Evolutionary conservation across 2,113 vertebrate species (phyloP), one percentile per base, ranked within the genome.

Genomic region (Athene cunicularia): DNA sequence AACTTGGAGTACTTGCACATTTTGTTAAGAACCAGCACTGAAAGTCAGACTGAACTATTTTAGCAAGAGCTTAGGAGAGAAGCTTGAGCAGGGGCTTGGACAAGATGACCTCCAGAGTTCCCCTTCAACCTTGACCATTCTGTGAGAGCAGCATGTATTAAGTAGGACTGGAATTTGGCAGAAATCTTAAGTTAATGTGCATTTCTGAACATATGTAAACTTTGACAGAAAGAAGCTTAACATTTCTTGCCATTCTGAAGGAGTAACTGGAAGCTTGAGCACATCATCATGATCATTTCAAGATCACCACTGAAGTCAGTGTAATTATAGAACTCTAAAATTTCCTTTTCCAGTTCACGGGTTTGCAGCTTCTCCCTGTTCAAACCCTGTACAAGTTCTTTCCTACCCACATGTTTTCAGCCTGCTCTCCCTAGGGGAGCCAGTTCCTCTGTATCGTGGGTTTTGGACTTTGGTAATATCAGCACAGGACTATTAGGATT

Each of bases 371-470:
- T n/a, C 68, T 19, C 79, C 73, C 62, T 50, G 3, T 19, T 60
- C 56, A 47, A 17, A 7, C 39, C 50, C 55, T 55, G n/a, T 11
- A 4, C 39, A 37, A 18, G 23, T 28, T 80, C 56, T 66, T 77
- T 28, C 41, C 37, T 22, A 5, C 23, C 39, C 7, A 0, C 0
- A 10, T 49, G 47, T 11, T 79, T 26, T 14, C 63, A 81, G 79
- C 55, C 52, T 23, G 43, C 0, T 14, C 24, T 74, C 63, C 30
- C 19, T 2, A 3, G 30, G 77, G 82, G 9, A 84, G n/a, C 17
- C 43, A 9, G 0, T 24, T 64, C 26, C 2, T 2, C 0, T 2
- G 16, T 12, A 1, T 15, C 11, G 0, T 27, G 17, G 45, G 1
- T 8, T 87, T 82, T 30, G 53, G 66, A 2, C 20, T 68, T 53